Evolutionary conservation across 2,113 vertebrate species (phyloP).

Genomic region (Macheiramphus alcinus): DNA sequence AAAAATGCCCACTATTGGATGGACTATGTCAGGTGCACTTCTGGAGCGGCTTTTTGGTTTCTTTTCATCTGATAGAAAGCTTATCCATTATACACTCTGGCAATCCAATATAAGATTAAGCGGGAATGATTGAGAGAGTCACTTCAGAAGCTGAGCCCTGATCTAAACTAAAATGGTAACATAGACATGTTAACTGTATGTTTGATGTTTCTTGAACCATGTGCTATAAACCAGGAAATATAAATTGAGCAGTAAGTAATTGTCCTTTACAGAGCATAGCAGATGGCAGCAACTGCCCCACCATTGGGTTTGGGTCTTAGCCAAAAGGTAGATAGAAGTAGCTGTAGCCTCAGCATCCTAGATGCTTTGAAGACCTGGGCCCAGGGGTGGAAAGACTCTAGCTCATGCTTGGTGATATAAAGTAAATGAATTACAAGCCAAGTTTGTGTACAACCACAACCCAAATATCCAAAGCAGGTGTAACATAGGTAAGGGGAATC

Average conservation of each 20-base stretch:
- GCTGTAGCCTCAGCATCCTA: not conserved
- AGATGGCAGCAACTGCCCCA: not conserved
- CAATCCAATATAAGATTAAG: not conserved
- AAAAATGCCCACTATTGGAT: not conserved
- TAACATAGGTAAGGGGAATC: not conserved
- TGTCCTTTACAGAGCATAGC: not conserved
- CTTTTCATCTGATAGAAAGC: not conserved
- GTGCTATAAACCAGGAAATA: not conserved
- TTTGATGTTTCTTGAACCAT: not conserved
- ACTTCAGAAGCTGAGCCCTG: not conserved
- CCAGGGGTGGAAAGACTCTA: not conserved
- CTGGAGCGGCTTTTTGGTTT: fast-evolving
- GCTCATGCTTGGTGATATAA: not conserved
- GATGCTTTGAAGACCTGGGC: not conserved
- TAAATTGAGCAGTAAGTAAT: not conserved
- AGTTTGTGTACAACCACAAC: not conserved
- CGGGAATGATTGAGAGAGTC: not conserved
- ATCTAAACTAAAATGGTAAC: not conserved
- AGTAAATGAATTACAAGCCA: not conserved
- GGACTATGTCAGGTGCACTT: not conserved
- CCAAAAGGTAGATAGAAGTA: not conserved
- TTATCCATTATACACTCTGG: not conserved
- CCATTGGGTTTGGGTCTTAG: not conserved
- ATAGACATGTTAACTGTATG: not conserved
- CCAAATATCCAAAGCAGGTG: not conserved